Conservation (phyloP, 2,113 vertebrate genomes). For the Electrona antarctica region DNA sequence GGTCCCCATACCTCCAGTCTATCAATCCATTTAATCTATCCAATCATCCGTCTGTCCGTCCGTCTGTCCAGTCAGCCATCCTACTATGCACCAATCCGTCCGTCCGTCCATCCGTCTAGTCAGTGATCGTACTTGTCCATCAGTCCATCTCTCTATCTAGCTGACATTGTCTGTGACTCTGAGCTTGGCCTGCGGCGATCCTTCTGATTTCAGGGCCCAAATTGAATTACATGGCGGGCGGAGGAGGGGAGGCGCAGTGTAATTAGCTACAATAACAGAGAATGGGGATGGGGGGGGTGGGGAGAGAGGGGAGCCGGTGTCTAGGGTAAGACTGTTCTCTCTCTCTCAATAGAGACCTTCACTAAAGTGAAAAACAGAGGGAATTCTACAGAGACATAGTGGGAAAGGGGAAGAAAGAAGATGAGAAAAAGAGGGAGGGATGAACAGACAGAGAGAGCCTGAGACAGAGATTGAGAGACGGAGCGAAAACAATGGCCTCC, state of each 20-base stretch:
- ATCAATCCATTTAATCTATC: too few relatives aligned
- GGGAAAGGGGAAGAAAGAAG: constrained; percentile 25
- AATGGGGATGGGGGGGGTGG: neutral
- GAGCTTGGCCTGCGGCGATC: constrained; percentile 30
- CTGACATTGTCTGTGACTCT: constrained; percentile 37
- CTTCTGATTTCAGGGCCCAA: constrained; percentile 55
- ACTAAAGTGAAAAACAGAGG: constrained; percentile 15
- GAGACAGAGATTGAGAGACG: too few relatives aligned
- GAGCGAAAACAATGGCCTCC: constrained; percentile 55
- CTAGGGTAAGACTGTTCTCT: constrained; percentile 33
- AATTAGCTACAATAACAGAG: constrained; percentile 61
- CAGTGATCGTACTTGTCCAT: neutral
- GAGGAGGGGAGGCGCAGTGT: constrained; percentile 45
- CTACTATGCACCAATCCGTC: constrained; percentile 5
- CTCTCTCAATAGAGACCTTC: constrained; percentile 43
- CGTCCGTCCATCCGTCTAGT: constrained; percentile 12
- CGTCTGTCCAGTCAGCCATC: neutral
- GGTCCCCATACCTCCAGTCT: too few relatives aligned
- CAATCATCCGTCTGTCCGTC: constrained; percentile 1
- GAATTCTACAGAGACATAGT: constrained; percentile 9
- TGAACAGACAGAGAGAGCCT: neutral
- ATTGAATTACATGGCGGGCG: constrained; percentile 62
- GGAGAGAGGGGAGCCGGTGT: neutral
- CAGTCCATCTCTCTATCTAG: constrained; percentile 26
- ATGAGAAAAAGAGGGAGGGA: neutral